Conservation (phyloP, 2,888 invertebrate species). For the Hermaeophaga mercurialis region DNA sequence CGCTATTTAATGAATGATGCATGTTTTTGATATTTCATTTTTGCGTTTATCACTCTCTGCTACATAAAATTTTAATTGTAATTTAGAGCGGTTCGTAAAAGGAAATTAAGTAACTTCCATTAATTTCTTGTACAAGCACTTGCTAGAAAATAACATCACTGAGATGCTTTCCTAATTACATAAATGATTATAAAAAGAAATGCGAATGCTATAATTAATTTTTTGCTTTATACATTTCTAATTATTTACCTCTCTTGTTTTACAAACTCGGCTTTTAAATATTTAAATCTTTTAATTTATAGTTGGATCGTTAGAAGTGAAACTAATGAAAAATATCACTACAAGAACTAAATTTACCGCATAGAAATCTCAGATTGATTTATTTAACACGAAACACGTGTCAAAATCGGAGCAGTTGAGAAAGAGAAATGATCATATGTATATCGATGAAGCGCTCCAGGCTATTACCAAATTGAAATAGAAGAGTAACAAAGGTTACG, state of each 20-base stretch:
- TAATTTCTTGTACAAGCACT: neutral
- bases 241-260: neutral
- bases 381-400: conserved; percentile 22
- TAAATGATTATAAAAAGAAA: too few relatives aligned
- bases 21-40: neutral
- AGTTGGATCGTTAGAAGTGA: neutral
- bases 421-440: conserved; percentile 9
- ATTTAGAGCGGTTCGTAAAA: conserved; percentile 1
- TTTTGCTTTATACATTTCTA: neutral
- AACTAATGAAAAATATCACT: neutral
- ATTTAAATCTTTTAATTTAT: neutral
- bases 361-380: conserved; percentile 14
- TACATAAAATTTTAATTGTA: conserved; percentile 5
- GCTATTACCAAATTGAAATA: conserved; percentile 16
- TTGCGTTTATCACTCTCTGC: conserved; percentile 1
- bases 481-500: too few relatives aligned
- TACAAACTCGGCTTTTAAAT: too few relatives aligned
- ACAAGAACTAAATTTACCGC: neutral
- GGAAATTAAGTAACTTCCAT: neutral
- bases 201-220: too few relatives aligned
- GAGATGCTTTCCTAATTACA: too few relatives aligned
- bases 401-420: conserved; percentile 18
- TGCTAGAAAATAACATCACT: too few relatives aligned
- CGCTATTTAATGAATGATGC: conserved; percentile 17
- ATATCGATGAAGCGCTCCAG: conserved; percentile 1